Evolutionary conservation across 1,140 invertebrate genomes (phyloP).

Genomic region (Calliopsis andreniformis): DNA sequence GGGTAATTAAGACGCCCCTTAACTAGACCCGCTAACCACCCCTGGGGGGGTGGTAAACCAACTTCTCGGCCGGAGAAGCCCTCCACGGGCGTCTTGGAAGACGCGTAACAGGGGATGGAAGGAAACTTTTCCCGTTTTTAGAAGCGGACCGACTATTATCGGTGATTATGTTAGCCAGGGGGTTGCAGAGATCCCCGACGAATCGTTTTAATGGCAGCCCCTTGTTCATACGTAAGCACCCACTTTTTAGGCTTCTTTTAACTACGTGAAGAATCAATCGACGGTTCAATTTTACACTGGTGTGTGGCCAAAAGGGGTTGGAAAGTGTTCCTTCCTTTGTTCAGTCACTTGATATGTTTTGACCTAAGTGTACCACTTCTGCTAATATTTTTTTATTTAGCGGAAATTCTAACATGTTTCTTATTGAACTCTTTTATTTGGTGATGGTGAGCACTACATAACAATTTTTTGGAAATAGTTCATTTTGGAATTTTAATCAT

Average conservation of each 20-base stretch:
- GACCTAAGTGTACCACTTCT: too few species aligned
- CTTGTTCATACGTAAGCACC: conserved; percentile 35
- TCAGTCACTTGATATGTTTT: too few species aligned
- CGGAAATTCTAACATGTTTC: too few species aligned
- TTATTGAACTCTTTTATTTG: too few species aligned
- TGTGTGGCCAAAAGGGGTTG: too few species aligned
- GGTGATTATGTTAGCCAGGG: conserved; percentile 72
- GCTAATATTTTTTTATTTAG: too few species aligned
- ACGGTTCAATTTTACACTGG: too few species aligned
- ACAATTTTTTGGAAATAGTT: too few species aligned
- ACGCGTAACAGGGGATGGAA: conserved; percentile 26
- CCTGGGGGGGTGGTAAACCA: conserved; percentile 79
- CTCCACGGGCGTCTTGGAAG: conserved; percentile 55
- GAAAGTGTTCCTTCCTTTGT: too few species aligned
- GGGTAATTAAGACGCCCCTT: conserved; percentile 82
- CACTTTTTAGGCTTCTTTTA: conserved; percentile 7
- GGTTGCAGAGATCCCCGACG: conserved; percentile 5
- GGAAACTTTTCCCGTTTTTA: conserved; percentile 73
- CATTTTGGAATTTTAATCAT: too few species aligned
- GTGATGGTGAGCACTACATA: too few species aligned
- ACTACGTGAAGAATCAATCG: conserved; percentile 9
- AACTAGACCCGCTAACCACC: conserved; percentile 80
- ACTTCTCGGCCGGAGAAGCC: conserved; percentile 73
- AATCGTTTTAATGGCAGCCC: conserved; percentile 51
- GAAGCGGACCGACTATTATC: conserved; percentile 76